Percentiles rank a stretch among this genome's conserved stretches.
Evolutionary conservation across 2,797 vertebrate genomes (phyloP).

Genomic region (Eospalax fontanierii): DNA sequence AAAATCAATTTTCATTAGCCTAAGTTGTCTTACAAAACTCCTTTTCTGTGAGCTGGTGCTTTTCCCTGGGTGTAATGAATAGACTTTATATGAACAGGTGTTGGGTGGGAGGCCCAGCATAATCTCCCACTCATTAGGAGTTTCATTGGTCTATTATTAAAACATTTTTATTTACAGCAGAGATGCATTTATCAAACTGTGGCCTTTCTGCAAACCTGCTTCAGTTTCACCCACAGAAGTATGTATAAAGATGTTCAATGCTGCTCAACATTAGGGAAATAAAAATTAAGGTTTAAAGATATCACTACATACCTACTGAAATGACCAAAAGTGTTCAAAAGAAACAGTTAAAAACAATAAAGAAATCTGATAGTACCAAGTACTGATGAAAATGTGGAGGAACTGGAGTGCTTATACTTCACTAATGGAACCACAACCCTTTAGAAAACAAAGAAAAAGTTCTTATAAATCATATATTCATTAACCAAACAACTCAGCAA

Average conservation of each 20-base stretch:
- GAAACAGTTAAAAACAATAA: neutral
- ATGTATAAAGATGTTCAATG: neutral
- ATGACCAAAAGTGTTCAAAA: neutral
- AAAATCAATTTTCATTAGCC: slow-evolving; percentile 38
- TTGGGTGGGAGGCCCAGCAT: neutral
- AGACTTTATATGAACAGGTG: neutral
- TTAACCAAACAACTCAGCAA: neutral
- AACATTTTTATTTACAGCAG: neutral
- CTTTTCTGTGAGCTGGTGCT: neutral
- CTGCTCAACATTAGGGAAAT: neutral
- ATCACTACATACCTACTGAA: neutral
- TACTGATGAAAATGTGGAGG: neutral
- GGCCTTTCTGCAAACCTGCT: neutral
- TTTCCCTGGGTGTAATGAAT: neutral
- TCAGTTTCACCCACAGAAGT: neutral
- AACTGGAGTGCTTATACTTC: neutral
- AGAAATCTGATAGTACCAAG: neutral
- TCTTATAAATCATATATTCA: neutral
- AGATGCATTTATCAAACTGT: neutral
- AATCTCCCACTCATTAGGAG: neutral
- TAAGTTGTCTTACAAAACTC: neutral
- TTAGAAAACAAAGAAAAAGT: neutral
- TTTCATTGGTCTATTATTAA: neutral
- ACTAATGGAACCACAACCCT: neutral
- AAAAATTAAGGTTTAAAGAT: neutral